Conservation (phyloP, 1,140 invertebrate species). For the Scaptomyza montana region DNA sequence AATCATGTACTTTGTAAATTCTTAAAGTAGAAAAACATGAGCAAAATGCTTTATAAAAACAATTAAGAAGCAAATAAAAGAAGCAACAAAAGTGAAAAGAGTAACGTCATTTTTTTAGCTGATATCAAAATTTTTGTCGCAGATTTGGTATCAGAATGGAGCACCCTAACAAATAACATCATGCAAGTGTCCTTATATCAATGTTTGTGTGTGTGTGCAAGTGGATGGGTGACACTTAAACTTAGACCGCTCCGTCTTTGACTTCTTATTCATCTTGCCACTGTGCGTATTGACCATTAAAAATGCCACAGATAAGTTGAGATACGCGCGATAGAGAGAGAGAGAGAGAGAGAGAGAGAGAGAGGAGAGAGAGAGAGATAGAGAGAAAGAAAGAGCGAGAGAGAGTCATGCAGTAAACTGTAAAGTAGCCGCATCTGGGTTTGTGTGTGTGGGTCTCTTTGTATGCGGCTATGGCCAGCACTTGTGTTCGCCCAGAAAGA, state of each 20-base stretch:
- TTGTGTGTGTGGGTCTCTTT: conserved; percentile 6
- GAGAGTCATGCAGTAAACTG: conserved; percentile 11
- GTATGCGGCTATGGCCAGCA: conserved; percentile 31
- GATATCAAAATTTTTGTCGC: conserved; percentile 83
- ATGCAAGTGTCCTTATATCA: not conserved
- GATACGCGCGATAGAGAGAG: conserved; percentile 11
- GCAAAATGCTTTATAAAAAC: conserved; percentile 49
- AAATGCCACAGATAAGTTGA: conserved; percentile 53
- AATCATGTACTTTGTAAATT: conserved; percentile 25
- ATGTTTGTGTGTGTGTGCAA: not conserved
- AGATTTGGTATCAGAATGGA: conserved; percentile 83
- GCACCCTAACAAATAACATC: conserved; percentile 57
- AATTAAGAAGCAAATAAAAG: conserved; percentile 11
- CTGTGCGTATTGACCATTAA: conserved; percentile 14
- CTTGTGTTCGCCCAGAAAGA: conserved; percentile 65
- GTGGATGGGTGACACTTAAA: conserved; percentile 54
- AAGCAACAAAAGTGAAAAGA: conserved; percentile 73
- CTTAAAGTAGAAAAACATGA: conserved; percentile 39
- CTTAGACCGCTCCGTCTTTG: conserved; percentile 39
- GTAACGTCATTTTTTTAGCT: conserved; percentile 84
- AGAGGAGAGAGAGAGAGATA: conserved; percentile 19
- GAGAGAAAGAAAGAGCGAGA: not conserved
- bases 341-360: conserved; percentile 22
- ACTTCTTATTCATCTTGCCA: not conserved
- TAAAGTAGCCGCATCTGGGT: conserved; percentile 39